Evolutionary conservation across 2,113 vertebrate species (phyloP).

Genomic region (Phylloscopus trochilus): DNA sequence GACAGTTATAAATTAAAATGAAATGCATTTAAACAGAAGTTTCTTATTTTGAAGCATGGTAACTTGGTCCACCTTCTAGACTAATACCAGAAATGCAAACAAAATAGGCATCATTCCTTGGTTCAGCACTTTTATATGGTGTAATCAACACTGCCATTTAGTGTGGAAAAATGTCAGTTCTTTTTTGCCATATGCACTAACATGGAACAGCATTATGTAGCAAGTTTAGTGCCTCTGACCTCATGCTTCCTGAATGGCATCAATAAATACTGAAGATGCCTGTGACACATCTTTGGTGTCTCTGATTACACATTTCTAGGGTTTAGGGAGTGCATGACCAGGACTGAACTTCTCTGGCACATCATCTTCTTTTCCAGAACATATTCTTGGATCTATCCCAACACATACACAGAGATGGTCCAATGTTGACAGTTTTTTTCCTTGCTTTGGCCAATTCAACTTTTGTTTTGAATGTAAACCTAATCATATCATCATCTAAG

Average conservation of each 20-base stretch:
- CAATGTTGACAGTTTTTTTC: background rate
- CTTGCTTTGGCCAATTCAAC: background rate
- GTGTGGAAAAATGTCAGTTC: background rate
- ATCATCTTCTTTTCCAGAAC: constrained; percentile 48
- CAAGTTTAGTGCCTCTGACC: constrained; percentile 33
- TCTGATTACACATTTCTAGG: constrained; percentile 36
- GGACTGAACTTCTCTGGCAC: constrained; percentile 23
- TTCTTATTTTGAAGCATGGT: background rate
- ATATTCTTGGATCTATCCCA: constrained; percentile 46
- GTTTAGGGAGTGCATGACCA: constrained; percentile 31
- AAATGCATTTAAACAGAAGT: background rate
- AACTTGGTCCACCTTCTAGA: background rate
- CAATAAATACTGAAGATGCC: constrained; percentile 30
- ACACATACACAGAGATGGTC: background rate
- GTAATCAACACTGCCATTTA: background rate
- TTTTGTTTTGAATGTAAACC: background rate
- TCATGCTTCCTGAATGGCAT: constrained; percentile 30
- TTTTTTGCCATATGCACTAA: background rate
- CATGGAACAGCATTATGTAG: background rate
- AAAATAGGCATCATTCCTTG: background rate
- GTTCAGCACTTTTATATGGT: background rate
- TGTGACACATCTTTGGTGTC: constrained; percentile 23
- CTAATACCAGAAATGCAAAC: background rate
- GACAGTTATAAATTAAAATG: background rate
- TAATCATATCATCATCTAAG: background rate